Conservation (phyloP, 2,797 vertebrate genomes). For the Adrianichthys oophorus region DNA sequence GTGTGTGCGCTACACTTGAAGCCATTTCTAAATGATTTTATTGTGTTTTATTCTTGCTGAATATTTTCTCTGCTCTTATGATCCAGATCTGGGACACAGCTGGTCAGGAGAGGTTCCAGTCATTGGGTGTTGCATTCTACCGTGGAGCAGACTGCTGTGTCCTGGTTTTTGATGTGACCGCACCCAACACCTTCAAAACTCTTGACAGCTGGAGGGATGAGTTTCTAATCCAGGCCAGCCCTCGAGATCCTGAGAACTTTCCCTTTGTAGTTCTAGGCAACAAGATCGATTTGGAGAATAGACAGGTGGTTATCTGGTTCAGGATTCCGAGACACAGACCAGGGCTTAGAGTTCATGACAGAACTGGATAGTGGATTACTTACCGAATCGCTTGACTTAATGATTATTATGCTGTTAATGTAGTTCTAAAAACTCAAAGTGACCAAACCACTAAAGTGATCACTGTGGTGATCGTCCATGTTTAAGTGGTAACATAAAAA, state of each 20-base stretch:
- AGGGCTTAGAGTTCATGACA: background rate
- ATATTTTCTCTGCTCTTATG: constrained; percentile 67
- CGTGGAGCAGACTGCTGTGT: constrained; percentile 98
- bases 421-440: no score
- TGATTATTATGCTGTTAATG: no score
- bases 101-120: constrained; percentile 98
- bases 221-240: constrained; percentile 98
- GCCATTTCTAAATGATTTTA: no score
- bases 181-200: constrained; percentile 98
- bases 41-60: constrained; percentile 26
- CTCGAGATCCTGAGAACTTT: constrained; percentile 90
- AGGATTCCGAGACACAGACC: background rate
- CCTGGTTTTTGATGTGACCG: constrained; percentile 97
- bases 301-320: constrained; percentile 84
- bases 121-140: constrained; percentile 97
- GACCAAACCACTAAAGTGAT: no score
- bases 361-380: background rate
- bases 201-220: constrained; percentile 98
- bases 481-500: no score
- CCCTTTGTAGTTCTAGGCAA: constrained; percentile 94
- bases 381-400: no score
- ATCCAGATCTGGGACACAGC: constrained; percentile 98
- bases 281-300: constrained; percentile 98
- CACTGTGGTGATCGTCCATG: no score
- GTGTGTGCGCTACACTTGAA: no score